These are phyloP conservation scores for Argyra leucocephala DNA, from an alignment of 2,888 invertebrate genomes.

Conservation along the genomic window DNA sequence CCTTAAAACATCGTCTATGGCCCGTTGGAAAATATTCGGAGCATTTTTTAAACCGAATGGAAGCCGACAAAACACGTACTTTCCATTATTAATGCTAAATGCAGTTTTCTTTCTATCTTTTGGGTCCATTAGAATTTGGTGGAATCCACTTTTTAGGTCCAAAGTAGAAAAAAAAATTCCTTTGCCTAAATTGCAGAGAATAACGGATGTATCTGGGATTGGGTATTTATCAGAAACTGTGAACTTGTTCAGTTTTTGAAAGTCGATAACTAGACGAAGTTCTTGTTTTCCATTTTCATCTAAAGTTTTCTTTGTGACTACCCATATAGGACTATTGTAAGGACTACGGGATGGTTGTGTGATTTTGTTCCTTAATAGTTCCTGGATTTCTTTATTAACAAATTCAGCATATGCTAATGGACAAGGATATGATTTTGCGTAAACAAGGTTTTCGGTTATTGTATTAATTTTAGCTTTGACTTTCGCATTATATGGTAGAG, in stretches of 20 bases:
- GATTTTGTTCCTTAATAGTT: background rate
- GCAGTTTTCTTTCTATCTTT: background rate
- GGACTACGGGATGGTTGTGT: background rate
- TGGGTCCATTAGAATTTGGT: background rate
- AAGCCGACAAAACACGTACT: background rate
- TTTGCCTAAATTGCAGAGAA: background rate
- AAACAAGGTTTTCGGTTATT: background rate
- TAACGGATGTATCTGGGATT: background rate
- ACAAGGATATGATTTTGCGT: background rate
- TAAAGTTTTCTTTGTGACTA: background rate
- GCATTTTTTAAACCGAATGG: background rate
- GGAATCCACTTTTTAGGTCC: background rate
- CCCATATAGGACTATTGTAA: too few species aligned
- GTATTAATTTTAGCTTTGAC: background rate
- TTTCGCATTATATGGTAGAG: background rate
- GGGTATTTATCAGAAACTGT: background rate
- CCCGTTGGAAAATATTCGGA: slow-evolving; percentile 12
- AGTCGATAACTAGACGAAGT: background rate
- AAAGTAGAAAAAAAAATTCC: background rate
- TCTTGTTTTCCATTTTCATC: background rate
- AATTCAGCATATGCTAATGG: background rate
- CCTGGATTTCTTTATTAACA: background rate
- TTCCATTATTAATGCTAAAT: background rate
- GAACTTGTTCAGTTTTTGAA: background rate
- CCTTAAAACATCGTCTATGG: background rate